These are phyloP conservation scores for Lepilemur septentrionalis DNA, from an alignment of 2,797 vertebrate genomes.

Conservation along the genomic window DNA sequence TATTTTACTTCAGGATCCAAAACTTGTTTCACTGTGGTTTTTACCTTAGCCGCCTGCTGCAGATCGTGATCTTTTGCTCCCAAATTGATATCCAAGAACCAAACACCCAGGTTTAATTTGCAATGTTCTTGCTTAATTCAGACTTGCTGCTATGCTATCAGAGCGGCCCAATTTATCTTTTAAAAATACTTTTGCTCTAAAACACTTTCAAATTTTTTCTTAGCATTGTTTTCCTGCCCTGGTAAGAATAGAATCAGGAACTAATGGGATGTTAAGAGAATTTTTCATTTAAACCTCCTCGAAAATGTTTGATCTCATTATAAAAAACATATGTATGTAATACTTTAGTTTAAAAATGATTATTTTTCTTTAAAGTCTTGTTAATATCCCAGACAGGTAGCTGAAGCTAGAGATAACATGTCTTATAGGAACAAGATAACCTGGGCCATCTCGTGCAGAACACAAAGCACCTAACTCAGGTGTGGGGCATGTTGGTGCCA, in stretches of 20 bases:
- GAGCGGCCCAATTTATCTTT: background rate
- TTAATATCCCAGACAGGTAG: background rate
- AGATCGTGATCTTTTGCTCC: conserved; percentile 1
- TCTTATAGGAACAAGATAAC: background rate
- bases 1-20: background rate
- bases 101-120: background rate
- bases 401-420: background rate
- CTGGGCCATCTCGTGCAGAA: background rate
- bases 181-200: background rate
- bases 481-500: no score
- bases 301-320: background rate
- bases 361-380: background rate
- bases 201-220: background rate
- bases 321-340: background rate
- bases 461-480: background rate
- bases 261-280: background rate
- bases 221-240: background rate
- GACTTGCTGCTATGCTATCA: background rate
- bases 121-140: background rate
- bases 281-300: background rate
- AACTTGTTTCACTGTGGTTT: background rate
- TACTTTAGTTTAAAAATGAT: background rate
- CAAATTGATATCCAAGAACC: background rate
- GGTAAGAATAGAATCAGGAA: background rate
- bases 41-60: background rate